These are phyloP conservation scores for Antheraea pernyi DNA, from an alignment of 1,140 invertebrate species.

Conservation along the genomic window DNA sequence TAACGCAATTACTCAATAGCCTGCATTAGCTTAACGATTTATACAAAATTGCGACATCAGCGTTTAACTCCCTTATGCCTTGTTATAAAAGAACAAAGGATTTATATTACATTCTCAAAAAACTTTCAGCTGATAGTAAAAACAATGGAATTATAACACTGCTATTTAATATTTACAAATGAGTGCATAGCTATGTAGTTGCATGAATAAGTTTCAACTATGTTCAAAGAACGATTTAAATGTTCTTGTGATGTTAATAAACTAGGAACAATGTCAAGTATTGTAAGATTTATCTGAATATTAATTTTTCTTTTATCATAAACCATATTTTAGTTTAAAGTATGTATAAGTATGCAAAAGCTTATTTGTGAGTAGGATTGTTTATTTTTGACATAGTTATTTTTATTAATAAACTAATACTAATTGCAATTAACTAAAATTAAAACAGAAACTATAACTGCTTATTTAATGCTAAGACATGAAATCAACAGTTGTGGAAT, in stretches of 20 bases:
- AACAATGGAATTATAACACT: neutral
- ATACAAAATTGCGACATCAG: neutral
- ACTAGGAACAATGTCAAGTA: no score
- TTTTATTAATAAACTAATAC: no score
- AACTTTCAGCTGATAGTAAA: neutral
- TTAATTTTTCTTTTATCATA: no score
- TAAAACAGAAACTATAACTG: no score
- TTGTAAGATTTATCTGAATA: no score
- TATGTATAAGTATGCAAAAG: no score
- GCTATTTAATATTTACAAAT: neutral
- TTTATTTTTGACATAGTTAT: no score
- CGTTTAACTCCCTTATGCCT: neutral
- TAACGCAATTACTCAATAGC: slow-evolving; percentile 29
- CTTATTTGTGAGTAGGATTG: no score
- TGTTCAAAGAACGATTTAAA: neutral
- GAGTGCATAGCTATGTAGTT: neutral
- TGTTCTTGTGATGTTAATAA: neutral
- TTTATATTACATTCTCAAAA: neutral
- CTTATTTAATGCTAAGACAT: no score
- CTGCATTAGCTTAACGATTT: slow-evolving; percentile 9
- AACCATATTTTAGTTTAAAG: no score
- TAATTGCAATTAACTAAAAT: no score
- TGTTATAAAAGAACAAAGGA: neutral
- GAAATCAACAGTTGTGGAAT: no score
- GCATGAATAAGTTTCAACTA: neutral